Evolutionary conservation across 1,140 invertebrate species (phyloP).

Genomic region (Trinorchestia longiramus): DNA sequence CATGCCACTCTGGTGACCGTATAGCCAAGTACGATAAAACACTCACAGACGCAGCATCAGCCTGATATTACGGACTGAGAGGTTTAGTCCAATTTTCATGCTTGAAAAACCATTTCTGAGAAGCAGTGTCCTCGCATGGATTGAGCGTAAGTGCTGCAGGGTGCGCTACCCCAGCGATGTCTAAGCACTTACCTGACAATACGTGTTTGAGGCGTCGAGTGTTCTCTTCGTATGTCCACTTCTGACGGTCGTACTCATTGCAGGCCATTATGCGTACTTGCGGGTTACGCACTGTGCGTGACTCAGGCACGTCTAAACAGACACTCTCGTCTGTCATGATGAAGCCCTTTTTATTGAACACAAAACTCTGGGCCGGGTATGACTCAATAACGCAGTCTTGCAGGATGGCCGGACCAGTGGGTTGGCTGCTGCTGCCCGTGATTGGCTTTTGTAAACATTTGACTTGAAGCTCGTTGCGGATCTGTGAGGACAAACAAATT

Average conservation of each 20-base stretch:
- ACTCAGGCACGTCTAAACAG: constrained; percentile 79
- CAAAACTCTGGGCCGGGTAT: constrained; percentile 80
- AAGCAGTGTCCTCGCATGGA: constrained; percentile 70
- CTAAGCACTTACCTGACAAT: constrained; percentile 71
- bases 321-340: constrained; percentile 82
- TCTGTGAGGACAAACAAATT: constrained; percentile 68
- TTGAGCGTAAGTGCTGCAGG: constrained; percentile 72
- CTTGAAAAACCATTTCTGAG: constrained; percentile 74
- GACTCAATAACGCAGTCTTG: constrained; percentile 71
- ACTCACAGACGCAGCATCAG: neutral
- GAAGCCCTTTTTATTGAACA: constrained; percentile 74
- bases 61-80: neutral
- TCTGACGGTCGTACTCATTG: constrained; percentile 75
- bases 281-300: constrained; percentile 69
- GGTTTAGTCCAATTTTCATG: constrained; percentile 70
- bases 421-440: constrained; percentile 75
- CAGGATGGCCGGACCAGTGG: constrained; percentile 76
- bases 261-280: constrained; percentile 79
- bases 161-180: constrained; percentile 69
- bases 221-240: constrained; percentile 75
- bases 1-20: neutral
- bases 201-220: constrained; percentile 60
- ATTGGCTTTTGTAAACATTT: constrained; percentile 77
- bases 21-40: neutral
- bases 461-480: constrained; percentile 72